These are phyloP conservation scores for Oreonectes daqikongensis DNA, from an alignment of 2,797 vertebrate genomes.

Conservation along the genomic window DNA sequence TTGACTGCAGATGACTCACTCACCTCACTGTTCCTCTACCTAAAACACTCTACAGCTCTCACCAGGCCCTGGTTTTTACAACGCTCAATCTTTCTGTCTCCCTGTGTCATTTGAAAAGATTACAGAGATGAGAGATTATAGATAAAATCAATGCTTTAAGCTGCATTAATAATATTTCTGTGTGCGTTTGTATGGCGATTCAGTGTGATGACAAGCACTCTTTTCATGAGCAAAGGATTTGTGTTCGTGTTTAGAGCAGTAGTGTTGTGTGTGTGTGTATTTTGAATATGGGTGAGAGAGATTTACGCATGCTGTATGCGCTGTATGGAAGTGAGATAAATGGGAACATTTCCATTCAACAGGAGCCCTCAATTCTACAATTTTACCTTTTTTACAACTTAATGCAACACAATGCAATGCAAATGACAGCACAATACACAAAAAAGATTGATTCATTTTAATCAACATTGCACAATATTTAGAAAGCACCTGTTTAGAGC, in stretches of 20 bases:
- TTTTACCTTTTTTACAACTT: neutral
- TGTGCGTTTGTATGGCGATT: conserved; percentile 45
- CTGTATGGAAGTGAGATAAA: neutral
- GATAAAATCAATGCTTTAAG: conserved; percentile 71
- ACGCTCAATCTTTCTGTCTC: conserved; percentile 10
- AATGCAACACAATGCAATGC: neutral
- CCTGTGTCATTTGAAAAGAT: conserved; percentile 59
- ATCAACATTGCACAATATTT: too few relatives aligned
- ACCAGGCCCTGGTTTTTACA: neutral
- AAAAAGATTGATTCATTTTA: too few relatives aligned
- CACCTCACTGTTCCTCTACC: conserved; percentile 34
- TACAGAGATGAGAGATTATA: conserved; percentile 70
- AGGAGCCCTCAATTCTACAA: neutral
- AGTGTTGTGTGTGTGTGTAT: conserved; percentile 9
- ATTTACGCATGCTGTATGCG: neutral
- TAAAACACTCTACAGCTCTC: conserved; percentile 21
- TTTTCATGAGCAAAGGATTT: neutral
- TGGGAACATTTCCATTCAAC: too few relatives aligned
- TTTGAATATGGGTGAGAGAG: neutral
- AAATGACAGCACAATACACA: too few relatives aligned
- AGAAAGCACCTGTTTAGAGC: too few relatives aligned
- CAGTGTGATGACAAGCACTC: conserved; percentile 15
- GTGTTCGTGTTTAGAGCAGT: neutral
- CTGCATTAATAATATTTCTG: conserved; percentile 60
- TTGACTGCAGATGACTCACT: conserved; percentile 55